phyloP scores from a whole-genome alignment of 2,113 vertebrate species.

The Numenius arquata region DNA sequence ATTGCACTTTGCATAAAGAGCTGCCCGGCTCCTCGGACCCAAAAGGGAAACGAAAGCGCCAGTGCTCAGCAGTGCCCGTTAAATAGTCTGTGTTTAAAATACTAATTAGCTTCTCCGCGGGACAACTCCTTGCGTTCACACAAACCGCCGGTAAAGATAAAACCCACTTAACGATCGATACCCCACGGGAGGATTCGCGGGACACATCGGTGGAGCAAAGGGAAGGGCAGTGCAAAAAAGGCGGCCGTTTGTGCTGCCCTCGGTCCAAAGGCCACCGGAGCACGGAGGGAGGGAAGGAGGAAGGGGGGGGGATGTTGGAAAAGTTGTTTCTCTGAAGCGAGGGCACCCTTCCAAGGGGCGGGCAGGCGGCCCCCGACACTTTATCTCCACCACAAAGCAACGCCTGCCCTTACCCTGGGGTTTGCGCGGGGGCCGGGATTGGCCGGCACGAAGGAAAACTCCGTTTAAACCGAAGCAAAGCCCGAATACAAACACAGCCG shows the following conservation, averaged over 20 bases:
- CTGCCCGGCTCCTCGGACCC: neutral
- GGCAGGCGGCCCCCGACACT: neutral
- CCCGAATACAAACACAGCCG: neutral
- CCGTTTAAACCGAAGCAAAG: neutral
- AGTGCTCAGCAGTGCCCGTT: accelerated
- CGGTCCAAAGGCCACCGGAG: neutral
- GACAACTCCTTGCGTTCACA: accelerated
- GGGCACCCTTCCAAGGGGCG: neutral
- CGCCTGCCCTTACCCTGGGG: neutral
- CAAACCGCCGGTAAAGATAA: neutral
- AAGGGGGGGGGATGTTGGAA: neutral
- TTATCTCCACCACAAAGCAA: constrained; percentile 37
- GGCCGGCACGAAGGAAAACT: neutral
- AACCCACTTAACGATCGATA: accelerated
- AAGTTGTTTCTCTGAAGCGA: neutral
- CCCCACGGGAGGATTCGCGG: accelerated
- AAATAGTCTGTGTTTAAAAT: accelerated
- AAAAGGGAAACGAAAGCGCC: accelerated
- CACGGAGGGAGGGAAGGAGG: neutral
- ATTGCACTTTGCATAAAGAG: neutral
- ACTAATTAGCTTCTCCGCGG: accelerated
- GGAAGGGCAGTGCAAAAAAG: neutral
- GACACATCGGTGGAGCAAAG: accelerated
- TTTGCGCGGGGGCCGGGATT: neutral
- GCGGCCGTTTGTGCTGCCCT: accelerated